These are phyloP conservation scores for Macrophya annulata DNA, from an alignment of 2,888 invertebrate species.

Conservation along the genomic window DNA sequence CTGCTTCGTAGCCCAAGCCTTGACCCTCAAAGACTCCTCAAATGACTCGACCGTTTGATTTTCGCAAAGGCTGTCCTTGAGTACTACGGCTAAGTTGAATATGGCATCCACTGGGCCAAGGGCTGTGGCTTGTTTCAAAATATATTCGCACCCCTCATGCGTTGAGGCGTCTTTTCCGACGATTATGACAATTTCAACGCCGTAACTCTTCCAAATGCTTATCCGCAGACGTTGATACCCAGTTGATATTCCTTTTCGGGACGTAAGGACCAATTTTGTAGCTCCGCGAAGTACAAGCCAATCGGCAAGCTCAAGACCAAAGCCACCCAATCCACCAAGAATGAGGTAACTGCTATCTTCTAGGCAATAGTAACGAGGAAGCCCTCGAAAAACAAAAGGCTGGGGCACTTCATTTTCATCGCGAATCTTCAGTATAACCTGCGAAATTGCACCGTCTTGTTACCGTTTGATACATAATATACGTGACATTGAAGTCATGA, in stretches of 20 bases:
- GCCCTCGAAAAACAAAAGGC: conserved; percentile 71
- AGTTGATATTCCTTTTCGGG: conserved; percentile 89
- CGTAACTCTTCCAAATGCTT: conserved; percentile 86
- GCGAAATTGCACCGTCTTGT: background rate
- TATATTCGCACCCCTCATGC: conserved; percentile 85
- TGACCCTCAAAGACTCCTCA: conserved; percentile 81
- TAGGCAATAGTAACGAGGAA: conserved; percentile 79
- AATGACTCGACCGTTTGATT: conserved; percentile 81
- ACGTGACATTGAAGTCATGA: background rate
- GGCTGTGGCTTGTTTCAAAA: conserved; percentile 83
- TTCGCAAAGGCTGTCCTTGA: conserved; percentile 81
- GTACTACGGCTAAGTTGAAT: conserved; percentile 85
- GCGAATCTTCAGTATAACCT: conserved; percentile 65
- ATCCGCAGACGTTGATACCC: conserved; percentile 92
- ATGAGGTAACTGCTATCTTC: conserved; percentile 82
- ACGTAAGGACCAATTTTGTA: conserved; percentile 89
- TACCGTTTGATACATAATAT: background rate
- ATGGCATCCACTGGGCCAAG: conserved; percentile 84
- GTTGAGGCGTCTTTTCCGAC: conserved; percentile 87
- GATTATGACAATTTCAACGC: conserved; percentile 86
- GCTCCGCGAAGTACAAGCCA: conserved; percentile 94
- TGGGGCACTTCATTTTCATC: conserved; percentile 46
- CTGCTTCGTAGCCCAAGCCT: conserved; percentile 82
- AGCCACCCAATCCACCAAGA: conserved; percentile 91
- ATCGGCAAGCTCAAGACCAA: conserved; percentile 92